phyloP scores from a whole-genome alignment of 2,888 invertebrate species.

The Cheilosia vulpina region DNA sequence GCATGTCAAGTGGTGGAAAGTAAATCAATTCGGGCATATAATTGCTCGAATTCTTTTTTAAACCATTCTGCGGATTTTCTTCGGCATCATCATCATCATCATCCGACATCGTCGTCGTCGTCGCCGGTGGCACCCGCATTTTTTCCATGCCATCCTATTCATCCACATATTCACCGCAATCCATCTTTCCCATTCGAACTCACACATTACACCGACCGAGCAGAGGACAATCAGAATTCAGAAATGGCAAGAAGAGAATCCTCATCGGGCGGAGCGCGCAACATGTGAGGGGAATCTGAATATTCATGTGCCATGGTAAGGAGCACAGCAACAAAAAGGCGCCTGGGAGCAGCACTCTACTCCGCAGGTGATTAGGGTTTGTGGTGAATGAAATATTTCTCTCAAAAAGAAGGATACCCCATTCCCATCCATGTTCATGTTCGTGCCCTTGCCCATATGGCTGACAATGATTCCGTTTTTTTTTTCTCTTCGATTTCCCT shows the following conservation, averaged over 20 bases:
- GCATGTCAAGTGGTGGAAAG: slow-evolving; percentile 71
- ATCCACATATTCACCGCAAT: slow-evolving; percentile 74
- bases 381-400: slow-evolving; percentile 67
- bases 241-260: slow-evolving; percentile 18
- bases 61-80: slow-evolving; percentile 68
- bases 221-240: slow-evolving; percentile 23
- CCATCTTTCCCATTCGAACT: slow-evolving; percentile 67
- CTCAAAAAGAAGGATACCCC: slow-evolving; percentile 38
- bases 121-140: slow-evolving; percentile 58
- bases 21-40: slow-evolving; percentile 75
- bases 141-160: slow-evolving; percentile 72
- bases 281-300: slow-evolving; percentile 74
- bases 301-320: slow-evolving; percentile 67
- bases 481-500: slow-evolving; percentile 44
- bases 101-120: slow-evolving; percentile 25
- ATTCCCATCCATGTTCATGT: slow-evolving; percentile 16
- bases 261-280: slow-evolving; percentile 37
- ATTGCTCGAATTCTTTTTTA: slow-evolving; percentile 70
- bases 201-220: slow-evolving; percentile 40
- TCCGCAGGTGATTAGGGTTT: slow-evolving; percentile 75
- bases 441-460: slow-evolving; percentile 24
- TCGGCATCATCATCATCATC: slow-evolving; percentile 63
- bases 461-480: slow-evolving; percentile 48
- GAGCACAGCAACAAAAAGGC: slow-evolving; percentile 55
- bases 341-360: slow-evolving; percentile 65